Evolutionary conservation across 2,888 invertebrate species (phyloP), one percentile per base, ranked within the genome.

Genomic region (Seladonia tumulorum): DNA sequence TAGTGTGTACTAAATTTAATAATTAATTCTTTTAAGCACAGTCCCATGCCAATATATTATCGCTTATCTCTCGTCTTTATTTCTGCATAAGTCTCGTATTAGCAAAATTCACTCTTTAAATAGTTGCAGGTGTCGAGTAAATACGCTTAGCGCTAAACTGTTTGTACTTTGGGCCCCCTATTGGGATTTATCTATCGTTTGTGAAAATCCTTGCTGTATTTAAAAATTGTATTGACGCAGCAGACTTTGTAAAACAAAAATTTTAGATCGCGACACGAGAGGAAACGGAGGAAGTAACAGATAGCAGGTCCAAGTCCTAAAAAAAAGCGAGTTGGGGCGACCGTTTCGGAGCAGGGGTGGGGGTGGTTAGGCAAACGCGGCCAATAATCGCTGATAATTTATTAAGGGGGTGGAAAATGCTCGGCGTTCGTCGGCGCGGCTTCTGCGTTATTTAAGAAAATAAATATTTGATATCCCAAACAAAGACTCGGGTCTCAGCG

Each of bases 391-490:
- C 89, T 91, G 92, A 92, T 92, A 92, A 92, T 92, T 92, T 92
- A 92, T 92, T 92, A 91, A 92, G 87, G 92, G 89, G 81, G 87
- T 60, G 25, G 60, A 88, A 89, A 90, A 53, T 81, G 83, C 82
- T 86, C 81, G 85, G 53, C 90, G 84, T 86, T 89, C 82, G 85
- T 16, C 66, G 66, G 79, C 72, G 72, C 70, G 82, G 86, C 77
- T 83, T 85, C 82, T 87, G 89, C 90, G 88, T 92, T 91, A 92
- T 91, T 91, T 91, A 92, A 91, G 89, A 91, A 90, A 90, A 91
- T 90, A 93, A 92, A 93, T 93, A 92, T 94, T 93, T 93, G 92
- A 93, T 90, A 91, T 91, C 90, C 89, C 89, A 91, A 91, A 92
- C 90, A 90, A 92, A 93, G 93, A 90, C 91, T 83, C 86, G 85